phyloP scores from a whole-genome alignment of 2,797 vertebrate genomes.

The Cheirogaleus major region DNA sequence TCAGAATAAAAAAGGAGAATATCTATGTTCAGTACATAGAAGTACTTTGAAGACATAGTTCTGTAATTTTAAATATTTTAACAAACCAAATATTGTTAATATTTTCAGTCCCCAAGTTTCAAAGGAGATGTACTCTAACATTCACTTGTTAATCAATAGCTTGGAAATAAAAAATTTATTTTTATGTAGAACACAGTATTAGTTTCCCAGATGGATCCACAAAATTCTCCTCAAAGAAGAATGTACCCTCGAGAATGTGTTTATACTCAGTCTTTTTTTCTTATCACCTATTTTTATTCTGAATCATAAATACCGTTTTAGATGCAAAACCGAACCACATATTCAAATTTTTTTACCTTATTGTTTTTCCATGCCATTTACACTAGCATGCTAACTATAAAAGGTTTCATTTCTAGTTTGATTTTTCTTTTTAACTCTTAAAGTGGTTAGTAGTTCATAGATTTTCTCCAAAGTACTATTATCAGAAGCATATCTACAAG shows the following conservation, averaged over 20 bases:
- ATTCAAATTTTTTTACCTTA: background rate
- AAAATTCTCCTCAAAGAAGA: background rate
- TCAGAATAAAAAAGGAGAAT: background rate
- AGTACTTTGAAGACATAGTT: background rate
- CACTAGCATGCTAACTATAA: background rate
- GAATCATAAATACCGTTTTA: background rate
- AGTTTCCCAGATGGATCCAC: background rate
- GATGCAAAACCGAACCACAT: background rate
- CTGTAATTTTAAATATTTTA: background rate
- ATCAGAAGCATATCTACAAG: background rate
- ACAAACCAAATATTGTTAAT: background rate
- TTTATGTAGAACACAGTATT: slow-evolving; percentile 2
- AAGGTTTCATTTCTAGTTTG: background rate
- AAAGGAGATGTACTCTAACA: slow-evolving; percentile 4
- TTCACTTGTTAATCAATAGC: background rate
- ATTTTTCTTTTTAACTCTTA: background rate
- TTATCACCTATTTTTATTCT: background rate
- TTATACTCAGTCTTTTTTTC: background rate
- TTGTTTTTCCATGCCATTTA: background rate
- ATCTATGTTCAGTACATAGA: background rate
- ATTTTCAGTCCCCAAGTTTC: background rate
- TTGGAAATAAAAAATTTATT: background rate
- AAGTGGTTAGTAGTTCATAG: background rate
- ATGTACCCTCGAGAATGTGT: background rate
- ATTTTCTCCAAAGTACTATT: background rate